Conservation (phyloP, 2,797 vertebrate species). For the Dendrocincla fuliginosa region DNA sequence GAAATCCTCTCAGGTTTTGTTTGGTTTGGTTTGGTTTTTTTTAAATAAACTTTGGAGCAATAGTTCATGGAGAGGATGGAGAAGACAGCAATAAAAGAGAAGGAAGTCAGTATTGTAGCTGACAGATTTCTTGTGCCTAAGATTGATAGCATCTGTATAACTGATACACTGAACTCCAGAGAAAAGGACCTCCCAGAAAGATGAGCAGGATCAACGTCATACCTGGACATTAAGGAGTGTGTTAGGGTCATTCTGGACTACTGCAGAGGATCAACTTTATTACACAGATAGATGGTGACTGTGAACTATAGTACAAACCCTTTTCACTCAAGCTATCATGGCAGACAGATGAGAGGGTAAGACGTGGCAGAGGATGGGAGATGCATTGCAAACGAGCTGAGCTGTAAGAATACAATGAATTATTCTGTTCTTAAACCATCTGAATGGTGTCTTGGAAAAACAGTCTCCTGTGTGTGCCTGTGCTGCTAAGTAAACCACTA, state of each 20-base stretch:
- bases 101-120: neutral
- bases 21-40: neutral
- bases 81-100: neutral
- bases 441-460: neutral
- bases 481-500: neutral
- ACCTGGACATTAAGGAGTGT: neutral
- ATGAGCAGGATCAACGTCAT: neutral
- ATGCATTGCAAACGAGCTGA: accelerated
- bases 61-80: neutral
- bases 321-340: neutral
- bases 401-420: neutral
- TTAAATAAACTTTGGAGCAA: neutral
- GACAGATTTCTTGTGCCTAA: neutral
- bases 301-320: neutral
- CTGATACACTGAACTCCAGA: neutral
- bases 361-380: neutral
- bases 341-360: neutral
- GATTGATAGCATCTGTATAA: accelerated
- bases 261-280: neutral
- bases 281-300: neutral
- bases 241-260: neutral
- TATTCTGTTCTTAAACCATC: neutral
- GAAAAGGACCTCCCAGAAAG: neutral
- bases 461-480: neutral
- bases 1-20: neutral